A percentile compares a stretch with the other conserved stretches of the same genome.
phyloP scores from a whole-genome alignment of 2,113 vertebrate genomes.

The Gasterosteus nipponicus region DNA sequence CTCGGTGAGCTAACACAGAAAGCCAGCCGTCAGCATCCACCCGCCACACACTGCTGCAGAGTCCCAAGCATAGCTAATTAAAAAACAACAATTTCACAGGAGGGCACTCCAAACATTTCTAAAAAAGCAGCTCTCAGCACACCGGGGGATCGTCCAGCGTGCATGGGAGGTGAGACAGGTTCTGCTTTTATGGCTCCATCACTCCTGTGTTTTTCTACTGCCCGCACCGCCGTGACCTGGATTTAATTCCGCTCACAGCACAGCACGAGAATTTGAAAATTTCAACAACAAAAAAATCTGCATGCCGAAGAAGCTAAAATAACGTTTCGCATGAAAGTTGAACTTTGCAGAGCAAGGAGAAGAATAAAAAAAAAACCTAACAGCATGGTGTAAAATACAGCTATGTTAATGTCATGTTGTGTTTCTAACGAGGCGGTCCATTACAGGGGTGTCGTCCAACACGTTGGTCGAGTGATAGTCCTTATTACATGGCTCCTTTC shows the following conservation, averaged over 20 bases:
- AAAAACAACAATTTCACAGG: slow-evolving; percentile 86
- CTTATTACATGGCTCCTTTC: slow-evolving; percentile 71
- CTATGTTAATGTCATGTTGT: slow-evolving; percentile 54
- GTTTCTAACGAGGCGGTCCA: slow-evolving; percentile 75
- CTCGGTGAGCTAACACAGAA: slow-evolving; percentile 69
- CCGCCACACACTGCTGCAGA: slow-evolving; percentile 53
- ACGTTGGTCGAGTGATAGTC: slow-evolving; percentile 73
- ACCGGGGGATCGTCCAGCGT: slow-evolving; percentile 76
- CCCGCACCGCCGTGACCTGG: slow-evolving; percentile 59
- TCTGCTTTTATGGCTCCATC: slow-evolving; percentile 71
- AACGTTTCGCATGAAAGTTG: slow-evolving; percentile 38
- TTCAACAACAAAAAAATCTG: neutral
- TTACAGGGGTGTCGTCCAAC: slow-evolving; percentile 78
- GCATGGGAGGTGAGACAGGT: slow-evolving; percentile 62
- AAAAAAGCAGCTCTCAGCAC: slow-evolving; percentile 83
- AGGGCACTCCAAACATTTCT: slow-evolving; percentile 78
- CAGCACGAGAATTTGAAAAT: slow-evolving; percentile 18
- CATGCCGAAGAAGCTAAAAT: slow-evolving; percentile 34
- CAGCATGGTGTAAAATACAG: slow-evolving; percentile 36
- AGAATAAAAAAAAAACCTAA: neutral
- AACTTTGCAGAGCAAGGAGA: slow-evolving; percentile 39
- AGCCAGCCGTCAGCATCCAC: slow-evolving; percentile 81
- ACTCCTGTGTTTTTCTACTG: slow-evolving; percentile 55
- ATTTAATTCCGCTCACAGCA: slow-evolving; percentile 50
- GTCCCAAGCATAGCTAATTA: slow-evolving; percentile 83